Evolutionary conservation across 1,140 invertebrate genomes (phyloP).

Genomic region (Eupristina koningsbergeri): DNA sequence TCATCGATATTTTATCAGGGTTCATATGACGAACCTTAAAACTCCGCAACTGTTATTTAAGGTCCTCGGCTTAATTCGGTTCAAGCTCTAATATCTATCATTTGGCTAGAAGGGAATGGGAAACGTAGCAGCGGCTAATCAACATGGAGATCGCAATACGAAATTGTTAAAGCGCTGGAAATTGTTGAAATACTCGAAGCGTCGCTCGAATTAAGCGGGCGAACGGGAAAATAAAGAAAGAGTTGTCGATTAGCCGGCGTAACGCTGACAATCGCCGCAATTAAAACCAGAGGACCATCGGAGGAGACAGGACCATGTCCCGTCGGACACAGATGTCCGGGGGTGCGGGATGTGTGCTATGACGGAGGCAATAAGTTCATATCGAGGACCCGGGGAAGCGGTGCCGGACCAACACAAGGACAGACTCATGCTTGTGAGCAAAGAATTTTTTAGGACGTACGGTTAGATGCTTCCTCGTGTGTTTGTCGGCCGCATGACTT

Average conservation of each 20-base stretch:
- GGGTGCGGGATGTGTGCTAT: too few relatives aligned
- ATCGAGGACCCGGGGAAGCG: neutral
- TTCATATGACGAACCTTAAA: too few relatives aligned
- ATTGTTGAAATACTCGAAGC: neutral
- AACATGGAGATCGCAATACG: too few relatives aligned
- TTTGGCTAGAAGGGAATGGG: too few relatives aligned
- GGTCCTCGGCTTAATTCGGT: too few relatives aligned
- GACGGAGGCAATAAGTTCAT: slow-evolving; percentile 13
- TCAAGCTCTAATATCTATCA: too few relatives aligned
- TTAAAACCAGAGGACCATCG: neutral
- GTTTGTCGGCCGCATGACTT: neutral
- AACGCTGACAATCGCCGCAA: neutral
- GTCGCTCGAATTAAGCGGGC: neutral
- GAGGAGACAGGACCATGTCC: too few relatives aligned
- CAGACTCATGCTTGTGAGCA: neutral
- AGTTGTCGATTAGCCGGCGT: neutral
- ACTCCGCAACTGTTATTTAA: too few relatives aligned
- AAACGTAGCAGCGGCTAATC: neutral
- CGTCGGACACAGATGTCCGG: too few relatives aligned
- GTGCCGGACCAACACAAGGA: neutral
- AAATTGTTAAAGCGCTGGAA: neutral
- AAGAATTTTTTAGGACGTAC: neutral
- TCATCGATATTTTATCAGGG: too few relatives aligned
- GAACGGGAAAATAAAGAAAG: neutral
- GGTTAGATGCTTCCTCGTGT: slow-evolving; percentile 13